Evolutionary conservation across 2,113 vertebrate genomes (phyloP).

Genomic region (Cryptoleucopteryx plumbea): DNA sequence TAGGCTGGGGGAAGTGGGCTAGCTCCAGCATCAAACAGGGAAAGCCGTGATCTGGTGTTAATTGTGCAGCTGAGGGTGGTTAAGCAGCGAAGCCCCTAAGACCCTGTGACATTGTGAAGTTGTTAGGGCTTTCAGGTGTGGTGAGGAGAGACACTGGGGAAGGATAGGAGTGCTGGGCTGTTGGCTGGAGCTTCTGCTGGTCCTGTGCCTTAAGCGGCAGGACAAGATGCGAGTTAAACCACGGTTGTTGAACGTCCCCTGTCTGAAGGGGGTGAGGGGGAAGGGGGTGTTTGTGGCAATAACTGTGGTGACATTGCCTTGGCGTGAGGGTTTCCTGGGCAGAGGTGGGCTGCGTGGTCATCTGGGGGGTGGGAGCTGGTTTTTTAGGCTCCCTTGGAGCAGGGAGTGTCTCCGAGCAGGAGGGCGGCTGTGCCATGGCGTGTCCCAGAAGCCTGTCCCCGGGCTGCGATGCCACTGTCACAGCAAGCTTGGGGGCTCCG

Average conservation of each 20-base stretch:
- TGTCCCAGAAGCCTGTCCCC: background rate
- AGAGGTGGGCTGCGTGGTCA: background rate
- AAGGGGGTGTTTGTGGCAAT: background rate
- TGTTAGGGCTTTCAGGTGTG: background rate
- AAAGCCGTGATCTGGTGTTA: background rate
- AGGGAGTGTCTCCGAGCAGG: background rate
- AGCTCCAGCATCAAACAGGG: background rate
- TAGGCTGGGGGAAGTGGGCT: background rate
- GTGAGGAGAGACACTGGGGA: background rate
- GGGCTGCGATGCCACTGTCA: background rate
- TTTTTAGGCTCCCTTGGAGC: background rate
- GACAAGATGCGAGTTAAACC: background rate
- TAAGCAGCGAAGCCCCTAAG: background rate
- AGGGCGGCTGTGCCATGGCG: background rate
- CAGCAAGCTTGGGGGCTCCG: background rate
- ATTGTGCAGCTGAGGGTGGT: background rate
- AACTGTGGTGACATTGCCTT: background rate
- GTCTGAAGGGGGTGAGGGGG: background rate
- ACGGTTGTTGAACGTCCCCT: fast-evolving
- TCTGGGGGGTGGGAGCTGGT: background rate
- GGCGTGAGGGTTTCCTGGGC: background rate
- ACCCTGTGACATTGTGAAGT: background rate
- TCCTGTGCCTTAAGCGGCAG: fast-evolving
- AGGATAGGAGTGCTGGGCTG: background rate
- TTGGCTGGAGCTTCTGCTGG: background rate